Conservation (phyloP, 2,888 invertebrate species). For the Gibbula magus region DNA sequence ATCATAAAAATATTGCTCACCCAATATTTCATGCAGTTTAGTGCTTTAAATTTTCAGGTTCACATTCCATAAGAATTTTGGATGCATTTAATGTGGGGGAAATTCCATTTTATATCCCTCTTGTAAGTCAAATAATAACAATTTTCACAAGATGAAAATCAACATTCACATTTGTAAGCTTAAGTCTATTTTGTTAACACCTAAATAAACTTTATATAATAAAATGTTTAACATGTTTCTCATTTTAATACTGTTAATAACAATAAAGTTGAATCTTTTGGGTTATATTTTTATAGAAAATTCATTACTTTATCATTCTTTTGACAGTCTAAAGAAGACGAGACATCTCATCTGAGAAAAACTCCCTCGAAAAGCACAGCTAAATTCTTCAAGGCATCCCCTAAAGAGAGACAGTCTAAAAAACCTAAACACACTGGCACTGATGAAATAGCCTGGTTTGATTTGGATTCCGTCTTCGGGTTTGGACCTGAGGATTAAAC, state of each 20-base stretch:
- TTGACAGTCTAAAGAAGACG: conserved; percentile 39
- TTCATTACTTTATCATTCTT: not conserved
- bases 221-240: not conserved
- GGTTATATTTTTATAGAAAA: not conserved
- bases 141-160: no score
- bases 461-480: conserved; percentile 67
- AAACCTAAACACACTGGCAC: conserved; percentile 39
- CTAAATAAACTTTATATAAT: not conserved
- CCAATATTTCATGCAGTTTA: not conserved
- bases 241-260: not conserved
- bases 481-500: conserved; percentile 63
- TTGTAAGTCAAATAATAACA: no score
- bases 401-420: conserved; percentile 48
- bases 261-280: not conserved
- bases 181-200: no score
- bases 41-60: no score
- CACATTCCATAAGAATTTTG: no score
- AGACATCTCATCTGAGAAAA: conserved; percentile 50
- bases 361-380: conserved; percentile 56
- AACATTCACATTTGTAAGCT: no score
- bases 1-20: not conserved
- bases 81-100: no score
- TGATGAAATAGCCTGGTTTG: conserved; percentile 66
- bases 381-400: conserved; percentile 65
- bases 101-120: no score